Base-by-base conservation (phyloP, 2,797 vertebrate species). In the Centropyge bicolor region DNA sequence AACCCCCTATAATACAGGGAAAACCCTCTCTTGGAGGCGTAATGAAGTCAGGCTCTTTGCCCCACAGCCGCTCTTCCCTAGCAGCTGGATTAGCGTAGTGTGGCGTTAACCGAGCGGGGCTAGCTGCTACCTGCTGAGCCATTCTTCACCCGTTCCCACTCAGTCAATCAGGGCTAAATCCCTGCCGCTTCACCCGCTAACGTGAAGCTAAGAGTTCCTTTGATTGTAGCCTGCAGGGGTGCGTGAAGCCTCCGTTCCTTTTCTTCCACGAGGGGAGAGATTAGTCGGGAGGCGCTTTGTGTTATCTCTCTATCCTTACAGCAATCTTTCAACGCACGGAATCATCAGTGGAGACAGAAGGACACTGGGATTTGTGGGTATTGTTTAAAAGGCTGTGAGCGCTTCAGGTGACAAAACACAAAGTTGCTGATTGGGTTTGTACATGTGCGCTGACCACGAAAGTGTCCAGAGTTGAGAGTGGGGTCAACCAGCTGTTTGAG, bases 71-170 rank as follows among this genome's bases (percentile, higher is more conserved):
- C 78, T 76, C 70, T 36, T 65, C 80, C 84, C 54, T 22, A 31
- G 85, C 78, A 24, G 82, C 76, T 82, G 89, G 89, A 92, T 93
- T 91, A 91, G 83, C 62, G 45, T 73, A 68, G 84, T 48, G 13
- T 62, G 78, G 73, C 78, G 38, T 84, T 89, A 86, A 75, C 86
- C 16, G 61, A 69, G 66, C 67, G 22, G 19, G 80, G 79, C 86
- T 91, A 82, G 89, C 86, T 60, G 83, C 86, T 89, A 89, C 93
- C 93, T 90, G 91, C 92, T 90, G 92, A 79, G 92, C 78, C 86
- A 73, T 91, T 93, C 90, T 92, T 81, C 46, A 31, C 72, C 70
- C 36, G 11, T 46, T 83, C 86, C 85, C 78, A 77, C 86, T 89
- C 86, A 77, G 78, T 92, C 93, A 90, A 90, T 92, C 88, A 85